Percentiles rank a stretch among this genome's conserved stretches.
Evolutionary conservation across 2,797 vertebrate species (phyloP).

Genomic region (Parotocinclus haroldoi): DNA sequence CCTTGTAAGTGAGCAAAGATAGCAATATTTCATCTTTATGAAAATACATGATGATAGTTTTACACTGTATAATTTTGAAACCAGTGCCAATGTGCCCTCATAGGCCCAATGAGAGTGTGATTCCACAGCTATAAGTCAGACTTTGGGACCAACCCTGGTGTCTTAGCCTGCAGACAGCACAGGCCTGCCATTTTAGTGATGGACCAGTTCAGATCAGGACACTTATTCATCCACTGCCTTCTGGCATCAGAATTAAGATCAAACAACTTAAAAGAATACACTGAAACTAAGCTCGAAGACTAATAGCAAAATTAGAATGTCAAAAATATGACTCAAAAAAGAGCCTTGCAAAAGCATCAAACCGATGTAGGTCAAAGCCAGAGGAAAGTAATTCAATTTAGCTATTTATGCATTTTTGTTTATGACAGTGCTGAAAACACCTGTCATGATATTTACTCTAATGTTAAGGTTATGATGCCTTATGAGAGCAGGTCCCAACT

Average conservation of each 20-base stretch:
- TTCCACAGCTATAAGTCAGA: conserved; percentile 78
- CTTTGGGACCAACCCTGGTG: conserved; percentile 18
- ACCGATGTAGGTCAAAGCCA: too few species aligned
- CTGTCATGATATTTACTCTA: conserved; percentile 11
- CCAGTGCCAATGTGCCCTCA: conserved; percentile 79
- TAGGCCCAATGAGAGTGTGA: conserved; percentile 74
- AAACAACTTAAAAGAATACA: conserved; percentile 11
- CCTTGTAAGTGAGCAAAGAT: conserved; percentile 87
- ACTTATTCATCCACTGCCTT: neutral
- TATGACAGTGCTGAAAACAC: conserved; percentile 1
- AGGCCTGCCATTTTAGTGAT: conserved; percentile 6
- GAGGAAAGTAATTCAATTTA: too few species aligned
- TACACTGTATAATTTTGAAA: conserved; percentile 95
- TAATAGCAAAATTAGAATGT: too few species aligned
- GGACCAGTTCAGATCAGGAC: conserved; percentile 9
- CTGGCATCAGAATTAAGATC: neutral
- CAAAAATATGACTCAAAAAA: too few species aligned
- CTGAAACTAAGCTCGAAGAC: neutral
- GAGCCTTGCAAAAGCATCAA: too few species aligned
- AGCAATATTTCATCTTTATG: conserved; percentile 99
- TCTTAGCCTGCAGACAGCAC: conserved; percentile 19
- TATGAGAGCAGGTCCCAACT: conserved; percentile 13
- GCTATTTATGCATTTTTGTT: neutral
- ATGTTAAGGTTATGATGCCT: conserved; percentile 9
- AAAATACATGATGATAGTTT: conserved; percentile 99